Base-by-base conservation (phyloP, 2,888 invertebrate species). In the Parasteatoda lunata region DNA sequence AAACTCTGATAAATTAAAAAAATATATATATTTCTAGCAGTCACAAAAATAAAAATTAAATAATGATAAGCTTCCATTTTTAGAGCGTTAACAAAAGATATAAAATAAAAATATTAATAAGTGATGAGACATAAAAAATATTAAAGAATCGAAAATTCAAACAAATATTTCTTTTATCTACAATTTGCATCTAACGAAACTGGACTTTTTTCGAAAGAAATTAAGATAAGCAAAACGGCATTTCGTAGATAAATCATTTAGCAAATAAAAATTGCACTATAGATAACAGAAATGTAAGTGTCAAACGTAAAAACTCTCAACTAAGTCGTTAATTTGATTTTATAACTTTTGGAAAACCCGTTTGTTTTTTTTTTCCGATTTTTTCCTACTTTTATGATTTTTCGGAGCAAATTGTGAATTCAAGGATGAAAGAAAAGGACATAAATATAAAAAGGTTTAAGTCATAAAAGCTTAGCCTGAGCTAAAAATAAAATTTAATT, bases 281-380 rank as follows among this genome's bases (percentile, higher is more conserved):
- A 65, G 51, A 73, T 80, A 72, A 66, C 66, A 72, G 72, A 72
- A 72, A 64, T 72, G 72, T 80, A 72, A 80, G 80, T 51, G 72
- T 80, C 73, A 52, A 80, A 71, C 51, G 65, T 65, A 65, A 80
- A 72, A 48, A 54, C 13, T 66, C 49, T 5, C n/a, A 13, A 65
- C 66, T 65, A 73, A 73, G 59, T 49, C 72, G 73, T 80, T 80
- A 80, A 80, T 80, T 80, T 80, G 80, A 80, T 80, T 80, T 73
- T 80, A 80, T 71, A 80, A 72, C 80, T 73, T 73, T 72, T 66
- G 65, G 73, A 66, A 80, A 80, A 80, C 48, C 13, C 13, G 30
- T 45, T 49, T 7, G 30, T 78, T 54, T 54, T 77, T 52, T 59
- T 78, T 75, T 30, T 30, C 30, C 1, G 2, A 1, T 30, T 30